These are phyloP conservation scores for Poeciliopsis infans DNA, from an alignment of 2,797 vertebrate species.

Conservation along the genomic window DNA sequence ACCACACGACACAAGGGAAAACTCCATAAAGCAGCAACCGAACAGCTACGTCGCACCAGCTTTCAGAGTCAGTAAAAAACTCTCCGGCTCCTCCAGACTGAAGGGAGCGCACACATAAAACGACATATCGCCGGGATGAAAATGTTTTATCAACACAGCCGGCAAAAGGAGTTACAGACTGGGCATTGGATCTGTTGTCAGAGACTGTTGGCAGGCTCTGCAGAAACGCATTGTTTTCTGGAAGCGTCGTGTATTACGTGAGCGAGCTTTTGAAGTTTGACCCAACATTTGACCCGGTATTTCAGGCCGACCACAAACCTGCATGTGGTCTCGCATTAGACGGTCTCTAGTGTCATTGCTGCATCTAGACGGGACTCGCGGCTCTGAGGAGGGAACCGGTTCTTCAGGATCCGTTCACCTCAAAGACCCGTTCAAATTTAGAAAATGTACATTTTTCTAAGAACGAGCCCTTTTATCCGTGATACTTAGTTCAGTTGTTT, in stretches of 20 bases:
- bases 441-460: too few relatives aligned
- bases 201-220: neutral
- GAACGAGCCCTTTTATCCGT: too few relatives aligned
- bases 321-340: constrained; percentile 25
- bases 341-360: constrained; percentile 56
- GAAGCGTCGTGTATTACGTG: neutral
- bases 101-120: neutral
- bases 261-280: constrained; percentile 30
- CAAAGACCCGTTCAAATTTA: too few relatives aligned
- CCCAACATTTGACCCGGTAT: constrained; percentile 35
- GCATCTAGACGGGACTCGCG: neutral
- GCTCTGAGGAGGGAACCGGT: too few relatives aligned
- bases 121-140: neutral
- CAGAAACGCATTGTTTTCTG: neutral
- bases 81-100: neutral
- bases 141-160: neutral
- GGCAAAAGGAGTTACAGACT: neutral
- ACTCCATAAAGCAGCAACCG: constrained; percentile 32
- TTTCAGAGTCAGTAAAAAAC: constrained; percentile 13
- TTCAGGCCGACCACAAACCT: constrained; percentile 30
- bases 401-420: too few relatives aligned
- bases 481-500: too few relatives aligned
- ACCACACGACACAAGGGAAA: constrained; percentile 18
- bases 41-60: constrained; percentile 1
- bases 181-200: neutral